Base-by-base conservation (phyloP, 1,140 invertebrate species). In the Ruditapes philippinarum region DNA sequence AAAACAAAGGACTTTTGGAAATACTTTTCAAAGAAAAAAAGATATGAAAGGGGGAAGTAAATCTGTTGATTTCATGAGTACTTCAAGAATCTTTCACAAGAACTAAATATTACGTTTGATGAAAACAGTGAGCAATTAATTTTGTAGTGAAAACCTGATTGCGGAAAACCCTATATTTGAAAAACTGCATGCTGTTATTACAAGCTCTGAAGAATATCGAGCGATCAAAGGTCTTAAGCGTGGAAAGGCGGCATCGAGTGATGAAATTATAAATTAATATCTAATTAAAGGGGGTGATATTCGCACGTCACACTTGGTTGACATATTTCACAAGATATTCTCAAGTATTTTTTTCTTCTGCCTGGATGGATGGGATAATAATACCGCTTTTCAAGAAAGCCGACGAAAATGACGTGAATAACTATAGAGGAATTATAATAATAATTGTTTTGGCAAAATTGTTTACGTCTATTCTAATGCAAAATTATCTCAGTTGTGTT, bases 391-490 rank as follows among this genome's bases (percentile, higher is more conserved):
- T 28, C 49, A 68, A 83, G 42, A 70, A 45, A 25, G 65, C 38
- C 4, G 31, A 12, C 5, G 31, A 45, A 12, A 49, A 14, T 22
- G 60, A 68, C 11, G 81, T 70, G 28, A 45, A 83, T 49, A 83
- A 42, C 22, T 68, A 68, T 49, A 9, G 81, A 33, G 60, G 81
- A 11, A 83, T 83, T 22, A 70, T 62, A 9, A 31, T 83, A 4
- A n/a, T 83, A 33, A 49, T n/a, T 54, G 49, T 33, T 1, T 19
- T 83, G 38, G 22, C 81, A 25, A 68, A 68, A 31, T 7, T 68
- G 17, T 83, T 42, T 51, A 70, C 81, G 5, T 5, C 12, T 4
- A 62, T 70, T 31, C 70, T 22, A 83, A 83, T 45, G 65, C 62
- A 65, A 4, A 38, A 25, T 19, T 42, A 11, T 12, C n/a, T 9